Conservation (phyloP, 2,888 invertebrate genomes). For the Belgica antarctica region DNA sequence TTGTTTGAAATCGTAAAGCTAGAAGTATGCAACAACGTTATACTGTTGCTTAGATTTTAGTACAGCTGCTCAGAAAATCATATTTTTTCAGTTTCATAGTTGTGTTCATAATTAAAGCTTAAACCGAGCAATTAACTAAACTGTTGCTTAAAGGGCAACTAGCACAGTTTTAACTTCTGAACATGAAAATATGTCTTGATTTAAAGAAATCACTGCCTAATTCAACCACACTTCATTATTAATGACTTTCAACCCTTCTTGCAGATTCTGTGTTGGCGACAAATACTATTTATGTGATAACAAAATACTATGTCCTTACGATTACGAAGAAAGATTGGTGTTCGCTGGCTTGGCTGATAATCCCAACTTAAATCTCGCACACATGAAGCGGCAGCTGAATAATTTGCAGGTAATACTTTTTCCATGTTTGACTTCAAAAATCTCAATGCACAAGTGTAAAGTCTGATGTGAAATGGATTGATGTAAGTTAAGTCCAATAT, state of each 20-base stretch:
- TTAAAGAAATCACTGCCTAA: too few species aligned
- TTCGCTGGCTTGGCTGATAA: constrained; percentile 86
- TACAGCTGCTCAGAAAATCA: too few species aligned
- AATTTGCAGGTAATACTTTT: constrained; percentile 59
- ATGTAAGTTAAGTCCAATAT: constrained; percentile 37
- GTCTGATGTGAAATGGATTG: constrained; percentile 34
- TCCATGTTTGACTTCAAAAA: constrained; percentile 31
- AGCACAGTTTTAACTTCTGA: too few species aligned
- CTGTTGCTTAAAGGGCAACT: too few species aligned
- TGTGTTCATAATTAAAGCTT: too few species aligned
- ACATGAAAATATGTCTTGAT: too few species aligned
- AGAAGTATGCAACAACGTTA: too few species aligned
- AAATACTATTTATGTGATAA: constrained; percentile 90
- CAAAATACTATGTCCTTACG: constrained; percentile 91
- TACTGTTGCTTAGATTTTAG: too few species aligned
- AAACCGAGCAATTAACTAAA: too few species aligned
- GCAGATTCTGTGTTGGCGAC: constrained; percentile 94
- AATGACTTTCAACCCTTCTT: constrained; percentile 47
- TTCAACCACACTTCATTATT: not conserved
- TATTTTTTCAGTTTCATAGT: too few species aligned
- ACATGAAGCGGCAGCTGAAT: constrained; percentile 80
- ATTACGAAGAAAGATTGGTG: constrained; percentile 87
- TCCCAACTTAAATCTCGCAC: constrained; percentile 74
- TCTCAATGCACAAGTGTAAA: constrained; percentile 11
- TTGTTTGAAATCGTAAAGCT: too few species aligned